Base-by-base conservation (phyloP, 2,113 vertebrate genomes). In the Atractosteus spatula region DNA sequence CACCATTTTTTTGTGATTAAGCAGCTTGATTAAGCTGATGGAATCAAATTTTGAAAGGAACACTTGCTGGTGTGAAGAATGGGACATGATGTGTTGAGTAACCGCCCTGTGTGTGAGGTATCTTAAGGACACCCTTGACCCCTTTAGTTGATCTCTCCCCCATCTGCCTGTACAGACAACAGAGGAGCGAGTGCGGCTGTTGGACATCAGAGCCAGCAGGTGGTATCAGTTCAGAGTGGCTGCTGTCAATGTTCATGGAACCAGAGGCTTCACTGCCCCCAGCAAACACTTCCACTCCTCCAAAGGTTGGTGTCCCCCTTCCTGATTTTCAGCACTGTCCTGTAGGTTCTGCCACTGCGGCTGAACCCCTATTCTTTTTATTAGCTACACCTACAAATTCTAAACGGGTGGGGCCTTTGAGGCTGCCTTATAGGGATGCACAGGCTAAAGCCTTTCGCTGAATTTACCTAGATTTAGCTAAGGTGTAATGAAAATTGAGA, bases 201-300 rank as follows among this genome's bases (percentile, higher is more conserved):
- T 64, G 0, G 95, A 97, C 85, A 87, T 93, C 76, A 90, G 96
- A 54, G 92, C 96, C 0, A 94, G 93, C 89, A 82, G 96, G 73
- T 99, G 96, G 96, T 98, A 99, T 90, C 97, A 99, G 93, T 98
- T 98, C 90, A 92, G 96, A 0, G 94, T 98, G 80, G 96, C 96
- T 0, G 96, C 96, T 0, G 92, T 98, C 68, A 98, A 99, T 0
- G 93, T 96, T 43, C 96, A 98, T 0, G 96, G 96, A 62, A 99
- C 96, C 0, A 92, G 96, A 1, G 96, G 97, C 70, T 99, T 98
- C 92, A 98, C 96, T 0, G 94, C 97, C 0, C 97, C 97, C 79
- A 98, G 96, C 93, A 97, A 97, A 71, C 97, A 98, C 87, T 99
- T 99, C 91, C 90, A 93, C 70, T 98, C 97, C 17, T 94, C 94